These are phyloP conservation scores for Drosophila yakuba DNA, from an alignment of 1,140 invertebrate genomes.

Conservation along the genomic window DNA sequence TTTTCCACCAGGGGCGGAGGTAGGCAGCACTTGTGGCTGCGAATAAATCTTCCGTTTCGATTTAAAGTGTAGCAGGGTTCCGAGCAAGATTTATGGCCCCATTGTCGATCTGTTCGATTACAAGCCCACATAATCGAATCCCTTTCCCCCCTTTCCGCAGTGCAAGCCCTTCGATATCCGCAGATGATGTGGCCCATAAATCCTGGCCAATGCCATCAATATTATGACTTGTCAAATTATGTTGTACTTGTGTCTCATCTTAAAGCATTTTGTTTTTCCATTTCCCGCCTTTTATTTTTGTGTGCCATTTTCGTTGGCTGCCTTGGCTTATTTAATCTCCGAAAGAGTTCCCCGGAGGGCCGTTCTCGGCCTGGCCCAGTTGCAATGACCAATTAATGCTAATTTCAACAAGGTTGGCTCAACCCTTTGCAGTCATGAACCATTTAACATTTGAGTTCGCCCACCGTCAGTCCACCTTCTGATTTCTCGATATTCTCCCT, in stretches of 20 bases:
- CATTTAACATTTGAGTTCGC: constrained; percentile 65
- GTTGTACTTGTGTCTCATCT: constrained; percentile 64
- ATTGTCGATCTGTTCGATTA: constrained; percentile 82
- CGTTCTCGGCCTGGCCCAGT: constrained; percentile 38
- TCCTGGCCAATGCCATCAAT: constrained; percentile 70
- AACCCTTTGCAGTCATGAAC: constrained; percentile 57
- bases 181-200: constrained; percentile 75
- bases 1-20: constrained; percentile 9
- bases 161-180: constrained; percentile 11
- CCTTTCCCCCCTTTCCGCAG: constrained; percentile 14
- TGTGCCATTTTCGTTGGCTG: constrained; percentile 5
- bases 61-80: constrained; percentile 69
- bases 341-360: constrained; percentile 57
- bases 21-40: constrained; percentile 62
- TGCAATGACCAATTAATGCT: constrained; percentile 76
- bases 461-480: too few relatives aligned
- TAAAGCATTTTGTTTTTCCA: constrained; percentile 50
- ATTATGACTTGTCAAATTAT: constrained; percentile 83
- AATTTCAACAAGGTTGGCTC: constrained; percentile 51
- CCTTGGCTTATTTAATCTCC: constrained; percentile 37
- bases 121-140: constrained; percentile 76
- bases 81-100: constrained; percentile 67
- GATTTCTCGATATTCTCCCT: neutral
- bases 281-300: constrained; percentile 16
- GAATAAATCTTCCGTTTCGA: constrained; percentile 76